Evolutionary conservation across 1,140 invertebrate species (phyloP).

Genomic region (Caenorhabditis inopinata): DNA sequence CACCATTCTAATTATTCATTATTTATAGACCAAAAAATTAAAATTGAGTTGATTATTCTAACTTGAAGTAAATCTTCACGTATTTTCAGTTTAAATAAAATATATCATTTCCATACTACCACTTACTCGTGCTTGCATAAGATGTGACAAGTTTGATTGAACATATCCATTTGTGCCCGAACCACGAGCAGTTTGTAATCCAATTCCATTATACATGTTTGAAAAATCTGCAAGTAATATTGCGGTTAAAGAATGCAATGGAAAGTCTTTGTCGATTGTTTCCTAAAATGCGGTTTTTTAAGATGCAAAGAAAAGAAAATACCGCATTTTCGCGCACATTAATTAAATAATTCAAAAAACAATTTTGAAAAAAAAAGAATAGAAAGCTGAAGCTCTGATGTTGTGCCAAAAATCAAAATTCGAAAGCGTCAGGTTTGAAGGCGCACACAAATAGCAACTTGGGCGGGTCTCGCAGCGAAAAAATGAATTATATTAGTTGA

Average conservation of each 20-base stretch:
- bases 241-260: slow-evolving; percentile 25
- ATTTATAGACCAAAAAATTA: too few species aligned
- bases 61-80: too few species aligned
- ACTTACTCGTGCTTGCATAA: slow-evolving; percentile 74
- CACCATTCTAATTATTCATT: too few species aligned
- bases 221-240: neutral
- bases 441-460: neutral
- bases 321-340: too few species aligned
- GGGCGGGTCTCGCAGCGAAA: slow-evolving; percentile 1
- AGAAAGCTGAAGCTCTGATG: neutral
- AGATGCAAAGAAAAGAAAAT: too few species aligned
- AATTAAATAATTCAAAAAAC: neutral
- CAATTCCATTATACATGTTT: slow-evolving; percentile 88
- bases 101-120: neutral
- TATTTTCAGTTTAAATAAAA: too few species aligned
- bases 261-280: too few species aligned
- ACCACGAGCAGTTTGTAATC: slow-evolving; percentile 86
- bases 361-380: neutral
- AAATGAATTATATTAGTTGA: neutral
- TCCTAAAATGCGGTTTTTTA: too few species aligned
- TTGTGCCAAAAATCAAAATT: neutral
- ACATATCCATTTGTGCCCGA: slow-evolving; percentile 99
- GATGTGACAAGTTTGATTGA: slow-evolving; percentile 86
- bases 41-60: too few species aligned
- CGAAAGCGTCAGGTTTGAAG: slow-evolving; percentile 2